A percentile compares a stretch with the other conserved stretches of the same genome.
Conservation (phyloP, 2,113 vertebrate genomes). For the Capricornis sumatraensis region DNA sequence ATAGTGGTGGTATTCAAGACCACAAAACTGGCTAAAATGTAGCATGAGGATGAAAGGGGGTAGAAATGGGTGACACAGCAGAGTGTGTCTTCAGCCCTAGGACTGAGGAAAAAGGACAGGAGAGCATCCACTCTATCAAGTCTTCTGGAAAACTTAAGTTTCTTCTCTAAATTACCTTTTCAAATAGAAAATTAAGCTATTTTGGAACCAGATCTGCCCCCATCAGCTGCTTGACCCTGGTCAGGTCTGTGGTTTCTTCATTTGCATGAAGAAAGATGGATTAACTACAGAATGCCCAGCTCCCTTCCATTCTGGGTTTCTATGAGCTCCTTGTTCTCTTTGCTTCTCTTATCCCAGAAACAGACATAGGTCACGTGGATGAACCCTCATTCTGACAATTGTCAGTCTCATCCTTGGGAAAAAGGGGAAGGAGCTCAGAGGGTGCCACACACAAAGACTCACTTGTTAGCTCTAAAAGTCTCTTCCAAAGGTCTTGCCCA, state of each 20-base stretch:
- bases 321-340: slow-evolving; percentile 62
- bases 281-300: background rate
- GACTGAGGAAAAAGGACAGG: background rate
- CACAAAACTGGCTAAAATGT: background rate
- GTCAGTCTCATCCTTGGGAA: slow-evolving; percentile 42
- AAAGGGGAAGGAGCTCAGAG: slow-evolving; percentile 17
- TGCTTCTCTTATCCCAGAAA: slow-evolving; percentile 46
- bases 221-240: slow-evolving; percentile 2
- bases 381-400: slow-evolving; percentile 1
- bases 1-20: background rate
- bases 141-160: slow-evolving; percentile 15
- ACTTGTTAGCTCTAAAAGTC: slow-evolving; percentile 21
- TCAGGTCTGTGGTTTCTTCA: slow-evolving; percentile 43
- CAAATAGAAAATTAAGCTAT: slow-evolving; percentile 35
- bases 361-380: slow-evolving; percentile 39
- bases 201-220: slow-evolving; percentile 8
- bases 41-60: background rate
- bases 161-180: slow-evolving; percentile 25
- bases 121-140: background rate
- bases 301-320: slow-evolving; percentile 13
- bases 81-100: background rate
- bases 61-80: background rate
- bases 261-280: slow-evolving; percentile 37
- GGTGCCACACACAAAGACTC: slow-evolving; percentile 47
- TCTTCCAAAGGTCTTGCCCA: background rate